Conservation (phyloP, 2,888 invertebrate species). For the Scaptomyza cyrtandrae region DNA sequence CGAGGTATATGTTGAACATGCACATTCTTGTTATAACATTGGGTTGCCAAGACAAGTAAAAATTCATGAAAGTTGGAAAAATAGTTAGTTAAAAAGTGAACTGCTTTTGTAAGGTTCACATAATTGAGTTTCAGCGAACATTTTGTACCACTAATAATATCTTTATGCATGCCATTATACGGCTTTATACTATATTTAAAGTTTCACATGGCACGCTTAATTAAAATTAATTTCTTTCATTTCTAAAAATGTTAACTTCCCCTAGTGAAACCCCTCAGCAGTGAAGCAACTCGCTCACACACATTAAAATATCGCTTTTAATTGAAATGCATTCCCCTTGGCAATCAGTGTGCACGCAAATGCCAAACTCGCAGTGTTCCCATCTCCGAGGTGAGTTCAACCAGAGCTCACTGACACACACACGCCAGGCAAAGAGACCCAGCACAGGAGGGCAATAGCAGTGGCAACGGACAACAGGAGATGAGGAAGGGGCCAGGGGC, state of each 20-base stretch:
- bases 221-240: constrained; percentile 71
- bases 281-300: constrained; percentile 11
- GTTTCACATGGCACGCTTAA: constrained; percentile 16
- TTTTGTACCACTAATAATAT: too few species aligned
- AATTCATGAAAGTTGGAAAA: background rate
- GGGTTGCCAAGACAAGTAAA: constrained; percentile 31
- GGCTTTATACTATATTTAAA: too few species aligned
- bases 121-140: background rate
- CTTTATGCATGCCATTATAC: too few species aligned
- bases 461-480: background rate
- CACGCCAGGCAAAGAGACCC: constrained; percentile 12
- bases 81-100: constrained; percentile 19
- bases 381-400: constrained; percentile 20
- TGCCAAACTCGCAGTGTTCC: constrained; percentile 46
- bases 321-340: constrained; percentile 74
- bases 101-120: constrained; percentile 4
- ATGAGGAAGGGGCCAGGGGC: constrained; percentile 11
- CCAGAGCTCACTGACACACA: constrained; percentile 24
- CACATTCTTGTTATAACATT: constrained; percentile 51
- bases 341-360: constrained; percentile 67
- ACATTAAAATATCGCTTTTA: constrained; percentile 73
- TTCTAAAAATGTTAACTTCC: constrained; percentile 28
- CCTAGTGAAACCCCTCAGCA: background rate
- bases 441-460: background rate
- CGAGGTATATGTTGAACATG: constrained; percentile 50